Evolutionary conservation across 2,888 invertebrate genomes (phyloP).

Genomic region (Protonemura montana): DNA sequence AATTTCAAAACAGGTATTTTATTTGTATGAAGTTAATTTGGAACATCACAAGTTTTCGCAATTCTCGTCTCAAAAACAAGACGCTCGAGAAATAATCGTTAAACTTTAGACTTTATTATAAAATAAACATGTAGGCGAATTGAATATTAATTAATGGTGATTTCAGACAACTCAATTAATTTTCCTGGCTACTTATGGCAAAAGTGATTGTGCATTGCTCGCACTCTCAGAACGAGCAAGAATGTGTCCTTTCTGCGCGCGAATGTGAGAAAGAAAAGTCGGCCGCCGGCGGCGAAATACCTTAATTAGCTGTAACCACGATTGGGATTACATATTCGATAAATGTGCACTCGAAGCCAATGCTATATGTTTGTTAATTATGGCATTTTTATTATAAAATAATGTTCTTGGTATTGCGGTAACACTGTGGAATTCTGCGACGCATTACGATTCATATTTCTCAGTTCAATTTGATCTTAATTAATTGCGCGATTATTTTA

Average conservation of each 20-base stretch:
- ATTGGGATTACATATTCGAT: no score
- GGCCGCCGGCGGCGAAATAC: background rate
- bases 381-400: no score
- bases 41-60: background rate
- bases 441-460: no score
- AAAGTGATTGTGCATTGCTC: background rate
- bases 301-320: no score
- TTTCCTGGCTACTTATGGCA: background rate
- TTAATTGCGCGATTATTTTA: no score
- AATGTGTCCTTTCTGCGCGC: background rate
- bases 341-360: no score
- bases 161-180: background rate
- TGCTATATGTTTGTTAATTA: no score
- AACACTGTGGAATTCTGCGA: no score
- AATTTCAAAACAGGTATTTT: no score
- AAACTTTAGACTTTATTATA: background rate
- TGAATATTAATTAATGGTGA: background rate
- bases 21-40: no score
- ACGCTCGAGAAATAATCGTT: background rate
- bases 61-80: background rate
- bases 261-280: background rate
- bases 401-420: no score
- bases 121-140: background rate
- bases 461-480: no score
- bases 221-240: background rate